Evolutionary conservation across 2,113 vertebrate genomes (phyloP).

Genomic region (Saguinus imperator): DNA sequence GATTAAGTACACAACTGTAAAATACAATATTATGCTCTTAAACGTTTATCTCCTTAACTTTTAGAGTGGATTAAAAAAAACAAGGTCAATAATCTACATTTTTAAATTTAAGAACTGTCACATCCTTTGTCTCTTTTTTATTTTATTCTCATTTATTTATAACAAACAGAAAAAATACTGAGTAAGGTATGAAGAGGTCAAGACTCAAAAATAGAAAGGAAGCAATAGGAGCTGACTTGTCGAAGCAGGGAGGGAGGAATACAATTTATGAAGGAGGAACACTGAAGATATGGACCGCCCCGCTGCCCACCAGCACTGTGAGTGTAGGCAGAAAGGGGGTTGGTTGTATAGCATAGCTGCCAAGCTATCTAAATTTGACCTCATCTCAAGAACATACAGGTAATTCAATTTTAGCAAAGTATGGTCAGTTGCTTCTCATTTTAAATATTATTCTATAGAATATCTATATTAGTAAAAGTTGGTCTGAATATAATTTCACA

Average conservation of each 20-base stretch:
- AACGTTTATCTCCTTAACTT: neutral
- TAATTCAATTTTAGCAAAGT: neutral
- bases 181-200: neutral
- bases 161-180: neutral
- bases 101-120: neutral
- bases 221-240: neutral
- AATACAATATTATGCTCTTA: neutral
- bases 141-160: neutral
- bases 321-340: accelerated
- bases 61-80: neutral
- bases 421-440: neutral
- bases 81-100: neutral
- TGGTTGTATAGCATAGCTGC: too few species aligned
- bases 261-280: neutral
- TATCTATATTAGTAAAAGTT: neutral
- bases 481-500: neutral
- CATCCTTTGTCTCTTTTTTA: neutral
- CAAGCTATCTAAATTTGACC: too few species aligned
- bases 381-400: neutral
- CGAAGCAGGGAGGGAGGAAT: too few species aligned
- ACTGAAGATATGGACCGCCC: neutral
- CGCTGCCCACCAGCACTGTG: too few species aligned
- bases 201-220: neutral
- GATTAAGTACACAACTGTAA: neutral
- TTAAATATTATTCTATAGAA: neutral